These are phyloP conservation scores for Dromaius novaehollandiae DNA, from an alignment of 2,113 vertebrate species.

Conservation along the genomic window DNA sequence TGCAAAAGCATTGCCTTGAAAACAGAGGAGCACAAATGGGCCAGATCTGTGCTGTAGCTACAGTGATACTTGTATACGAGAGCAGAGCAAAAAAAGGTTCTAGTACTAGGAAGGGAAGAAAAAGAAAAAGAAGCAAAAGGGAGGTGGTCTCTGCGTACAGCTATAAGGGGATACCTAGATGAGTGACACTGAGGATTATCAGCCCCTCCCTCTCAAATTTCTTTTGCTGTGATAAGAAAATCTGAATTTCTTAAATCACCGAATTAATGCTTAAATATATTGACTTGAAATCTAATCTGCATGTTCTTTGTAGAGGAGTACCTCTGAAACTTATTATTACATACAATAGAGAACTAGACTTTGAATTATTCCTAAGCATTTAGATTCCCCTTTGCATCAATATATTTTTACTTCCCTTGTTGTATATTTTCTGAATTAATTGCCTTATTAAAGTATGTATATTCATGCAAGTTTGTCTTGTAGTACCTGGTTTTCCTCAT, in stretches of 20 bases:
- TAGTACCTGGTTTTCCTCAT: not conserved
- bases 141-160: not conserved
- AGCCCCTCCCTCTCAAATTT: not conserved
- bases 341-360: not conserved
- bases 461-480: not conserved
- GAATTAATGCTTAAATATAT: not conserved
- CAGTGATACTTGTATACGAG: not conserved
- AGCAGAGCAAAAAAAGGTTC: not conserved
- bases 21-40: not conserved
- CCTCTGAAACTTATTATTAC: not conserved
- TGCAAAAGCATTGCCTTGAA: not conserved
- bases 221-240: not conserved
- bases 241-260: not conserved
- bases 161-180: not conserved
- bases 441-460: conserved; percentile 5
- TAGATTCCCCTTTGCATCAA: not conserved
- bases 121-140: not conserved
- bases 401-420: conserved; percentile 14
- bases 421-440: conserved; percentile 25
- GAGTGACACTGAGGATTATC: not conserved
- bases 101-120: not conserved
- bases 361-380: conserved; percentile 8
- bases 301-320: not conserved
- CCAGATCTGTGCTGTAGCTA: not conserved
- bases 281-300: not conserved